Evolutionary conservation across 2,113 vertebrate species (phyloP).

Genomic region (Bothrops jararaca): DNA sequence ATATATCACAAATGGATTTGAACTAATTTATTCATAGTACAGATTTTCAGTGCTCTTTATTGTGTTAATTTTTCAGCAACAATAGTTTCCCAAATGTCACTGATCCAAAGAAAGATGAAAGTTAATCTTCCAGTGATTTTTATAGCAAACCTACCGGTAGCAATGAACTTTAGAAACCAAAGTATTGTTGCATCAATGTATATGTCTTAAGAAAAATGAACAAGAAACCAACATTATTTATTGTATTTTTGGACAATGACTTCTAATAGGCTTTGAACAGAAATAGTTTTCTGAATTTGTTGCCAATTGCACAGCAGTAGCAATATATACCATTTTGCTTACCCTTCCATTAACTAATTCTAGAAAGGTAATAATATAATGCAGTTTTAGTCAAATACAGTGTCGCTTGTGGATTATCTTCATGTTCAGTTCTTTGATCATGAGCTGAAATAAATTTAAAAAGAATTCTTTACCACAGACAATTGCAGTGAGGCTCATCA

Average conservation of each 20-base stretch:
- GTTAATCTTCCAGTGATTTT: neutral
- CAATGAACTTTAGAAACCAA: neutral
- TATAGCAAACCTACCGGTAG: neutral
- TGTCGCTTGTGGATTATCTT: neutral
- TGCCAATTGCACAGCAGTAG: neutral
- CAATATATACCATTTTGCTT: neutral
- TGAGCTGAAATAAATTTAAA: neutral
- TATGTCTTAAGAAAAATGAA: neutral
- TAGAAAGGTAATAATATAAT: neutral
- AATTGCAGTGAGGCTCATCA: neutral
- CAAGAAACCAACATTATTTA: neutral
- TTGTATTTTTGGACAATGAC: neutral
- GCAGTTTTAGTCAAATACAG: neutral
- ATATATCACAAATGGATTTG: neutral
- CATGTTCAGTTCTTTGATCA: neutral
- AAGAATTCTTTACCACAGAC: neutral
- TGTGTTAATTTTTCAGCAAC: neutral
- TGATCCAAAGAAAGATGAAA: neutral
- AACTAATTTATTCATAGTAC: neutral
- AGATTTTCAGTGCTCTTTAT: neutral
- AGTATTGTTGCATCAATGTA: neutral
- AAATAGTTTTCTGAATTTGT: neutral
- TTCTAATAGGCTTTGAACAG: neutral
- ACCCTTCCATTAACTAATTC: neutral
- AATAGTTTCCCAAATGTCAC: neutral